phyloP scores from a whole-genome alignment of 2,888 invertebrate genomes.

The Gymnoscelis rufifasciata region DNA sequence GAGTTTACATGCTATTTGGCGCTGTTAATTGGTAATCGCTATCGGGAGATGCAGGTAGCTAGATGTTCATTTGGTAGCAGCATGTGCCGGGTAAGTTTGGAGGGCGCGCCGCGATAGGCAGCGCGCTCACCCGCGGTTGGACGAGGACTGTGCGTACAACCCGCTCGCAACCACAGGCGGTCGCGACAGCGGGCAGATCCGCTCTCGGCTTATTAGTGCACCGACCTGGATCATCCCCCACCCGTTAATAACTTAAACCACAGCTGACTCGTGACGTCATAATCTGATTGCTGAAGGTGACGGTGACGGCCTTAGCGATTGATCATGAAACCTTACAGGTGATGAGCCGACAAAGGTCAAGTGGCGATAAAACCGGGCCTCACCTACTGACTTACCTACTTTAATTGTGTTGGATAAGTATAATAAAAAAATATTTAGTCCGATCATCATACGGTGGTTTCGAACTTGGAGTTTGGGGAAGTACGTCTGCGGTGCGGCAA shows the following conservation, averaged over 20 bases:
- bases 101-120: slow-evolving; percentile 69
- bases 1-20: slow-evolving; percentile 56
- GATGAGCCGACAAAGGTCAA: slow-evolving; percentile 29
- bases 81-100: slow-evolving; percentile 62
- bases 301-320: slow-evolving; percentile 29
- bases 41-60: slow-evolving; percentile 61
- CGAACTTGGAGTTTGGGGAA: no score
- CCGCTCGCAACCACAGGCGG: slow-evolving; percentile 31
- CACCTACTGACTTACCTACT: no score
- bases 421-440: no score
- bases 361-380: slow-evolving; percentile 7
- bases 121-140: slow-evolving; percentile 75
- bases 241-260: slow-evolving; percentile 42
- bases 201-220: slow-evolving; percentile 41
- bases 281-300: slow-evolving; percentile 32
- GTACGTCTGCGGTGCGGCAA: no score
- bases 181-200: slow-evolving; percentile 35
- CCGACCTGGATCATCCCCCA: slow-evolving; percentile 67
- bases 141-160: slow-evolving; percentile 66
- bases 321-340: slow-evolving; percentile 30
- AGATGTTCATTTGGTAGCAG: slow-evolving; percentile 69
- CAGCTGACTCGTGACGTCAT: slow-evolving; percentile 25
- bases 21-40: slow-evolving; percentile 62
- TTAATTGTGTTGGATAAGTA: no score
- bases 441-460: background rate